These are phyloP conservation scores for Thalassarche chlororhynchos DNA, from an alignment of 2,113 vertebrate species.

Conservation along the genomic window DNA sequence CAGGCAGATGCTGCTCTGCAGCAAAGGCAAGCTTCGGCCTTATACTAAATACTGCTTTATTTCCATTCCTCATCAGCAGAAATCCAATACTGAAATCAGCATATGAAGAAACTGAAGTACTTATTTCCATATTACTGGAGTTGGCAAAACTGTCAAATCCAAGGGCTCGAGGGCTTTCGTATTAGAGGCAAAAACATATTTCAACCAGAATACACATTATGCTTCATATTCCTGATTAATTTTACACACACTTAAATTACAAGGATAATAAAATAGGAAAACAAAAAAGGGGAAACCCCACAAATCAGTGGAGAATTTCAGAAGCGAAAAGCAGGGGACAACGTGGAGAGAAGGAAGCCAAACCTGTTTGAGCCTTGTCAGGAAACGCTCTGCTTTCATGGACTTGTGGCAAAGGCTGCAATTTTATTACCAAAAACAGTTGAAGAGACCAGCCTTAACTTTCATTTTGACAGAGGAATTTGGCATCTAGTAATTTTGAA, in stretches of 20 bases:
- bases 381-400: accelerated
- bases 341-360: not conserved
- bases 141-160: not conserved
- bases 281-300: not conserved
- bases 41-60: not conserved
- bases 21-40: not conserved
- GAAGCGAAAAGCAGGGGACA: not conserved
- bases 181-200: not conserved
- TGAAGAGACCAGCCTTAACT: not conserved
- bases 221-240: not conserved
- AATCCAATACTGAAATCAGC: not conserved
- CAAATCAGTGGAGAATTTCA: not conserved
- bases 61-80: not conserved
- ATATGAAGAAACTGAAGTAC: not conserved
- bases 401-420: not conserved
- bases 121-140: not conserved
- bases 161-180: not conserved
- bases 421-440: not conserved
- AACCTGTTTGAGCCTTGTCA: not conserved
- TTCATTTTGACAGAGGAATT: not conserved
- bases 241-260: not conserved
- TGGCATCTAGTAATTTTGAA: not conserved
- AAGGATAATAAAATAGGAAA: not conserved
- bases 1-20: not conserved
- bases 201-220: not conserved